These are phyloP conservation scores for Brachymystax lenok DNA, from an alignment of 2,797 vertebrate species.

Conservation along the genomic window DNA sequence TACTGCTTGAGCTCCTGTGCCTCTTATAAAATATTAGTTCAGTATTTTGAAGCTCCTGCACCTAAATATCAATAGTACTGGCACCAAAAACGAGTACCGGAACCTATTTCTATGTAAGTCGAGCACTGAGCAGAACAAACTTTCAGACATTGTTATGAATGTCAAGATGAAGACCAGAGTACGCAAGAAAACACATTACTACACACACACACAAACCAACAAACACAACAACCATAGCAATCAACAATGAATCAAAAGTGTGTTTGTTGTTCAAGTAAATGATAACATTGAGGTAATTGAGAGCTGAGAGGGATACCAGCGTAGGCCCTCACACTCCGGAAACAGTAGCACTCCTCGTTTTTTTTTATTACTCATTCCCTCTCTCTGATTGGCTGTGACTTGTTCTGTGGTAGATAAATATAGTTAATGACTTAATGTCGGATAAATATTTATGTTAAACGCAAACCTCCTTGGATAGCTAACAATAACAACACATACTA, in stretches of 20 bases:
- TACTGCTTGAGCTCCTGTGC: too few relatives aligned
- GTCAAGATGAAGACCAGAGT: too few relatives aligned
- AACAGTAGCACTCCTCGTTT: slow-evolving; percentile 49
- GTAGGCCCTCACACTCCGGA: slow-evolving; percentile 62
- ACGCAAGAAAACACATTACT: background rate
- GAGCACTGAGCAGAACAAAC: background rate
- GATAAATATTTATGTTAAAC: slow-evolving; percentile 28
- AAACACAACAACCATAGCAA: slow-evolving; percentile 50
- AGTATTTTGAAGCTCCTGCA: too few relatives aligned
- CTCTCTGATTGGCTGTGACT: slow-evolving; percentile 11
- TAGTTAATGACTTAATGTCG: slow-evolving; percentile 15
- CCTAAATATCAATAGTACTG: too few relatives aligned
- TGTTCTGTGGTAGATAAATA: slow-evolving; percentile 2
- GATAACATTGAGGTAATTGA: slow-evolving; percentile 71
- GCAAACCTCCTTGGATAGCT: slow-evolving; percentile 35
- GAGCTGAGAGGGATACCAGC: slow-evolving; percentile 61
- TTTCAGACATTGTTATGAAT: background rate
- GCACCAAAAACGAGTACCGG: too few relatives aligned
- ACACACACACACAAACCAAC: slow-evolving; percentile 9
- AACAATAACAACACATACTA: slow-evolving; percentile 30
- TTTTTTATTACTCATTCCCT: slow-evolving; percentile 46
- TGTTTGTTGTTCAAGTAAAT: slow-evolving; percentile 70
- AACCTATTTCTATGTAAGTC: too few relatives aligned
- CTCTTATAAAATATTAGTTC: too few relatives aligned
- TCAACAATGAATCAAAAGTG: slow-evolving; percentile 54